Percentiles rank a stretch among this genome's conserved stretches.
Conservation (phyloP, 2,113 vertebrate genomes). For the Panthera leo region DNA sequence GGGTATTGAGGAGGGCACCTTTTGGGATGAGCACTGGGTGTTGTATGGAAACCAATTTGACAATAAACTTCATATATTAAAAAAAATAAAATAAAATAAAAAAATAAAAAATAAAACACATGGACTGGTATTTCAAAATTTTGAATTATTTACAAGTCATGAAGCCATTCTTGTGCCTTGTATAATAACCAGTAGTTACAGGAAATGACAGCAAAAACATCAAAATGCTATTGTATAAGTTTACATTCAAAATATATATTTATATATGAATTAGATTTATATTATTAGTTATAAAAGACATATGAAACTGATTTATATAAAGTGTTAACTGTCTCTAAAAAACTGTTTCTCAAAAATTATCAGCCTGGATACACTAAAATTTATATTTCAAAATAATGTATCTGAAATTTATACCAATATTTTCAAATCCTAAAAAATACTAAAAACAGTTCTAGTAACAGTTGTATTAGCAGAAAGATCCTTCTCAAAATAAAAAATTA, state of each 20-base stretch:
- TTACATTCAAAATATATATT: neutral
- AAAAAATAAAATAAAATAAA: too few relatives aligned
- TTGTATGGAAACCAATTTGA: too few relatives aligned
- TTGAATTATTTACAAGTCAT: neutral
- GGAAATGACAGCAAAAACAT: neutral
- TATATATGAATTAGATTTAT: neutral
- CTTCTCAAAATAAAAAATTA: neutral
- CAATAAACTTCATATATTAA: too few relatives aligned
- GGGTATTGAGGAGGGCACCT: too few relatives aligned
- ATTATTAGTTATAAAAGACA: neutral
- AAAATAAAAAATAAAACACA: neutral
- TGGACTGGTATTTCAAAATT: neutral
- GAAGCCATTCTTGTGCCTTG: neutral
- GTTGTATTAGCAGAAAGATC: neutral
- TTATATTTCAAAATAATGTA: slow-evolving; percentile 18
- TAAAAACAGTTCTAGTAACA: neutral
- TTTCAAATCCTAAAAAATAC: neutral
- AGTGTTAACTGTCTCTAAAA: neutral
- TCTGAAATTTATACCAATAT: neutral
- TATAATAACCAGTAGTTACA: neutral
- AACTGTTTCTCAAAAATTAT: neutral
- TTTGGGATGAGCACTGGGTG: too few relatives aligned
- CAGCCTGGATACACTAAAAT: neutral
- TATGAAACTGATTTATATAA: neutral
- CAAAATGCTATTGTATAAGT: neutral